Percentiles rank a stretch among this genome's conserved stretches.
Evolutionary conservation across 1,140 invertebrate genomes (phyloP).

Genomic region (Ceratina japonica): DNA sequence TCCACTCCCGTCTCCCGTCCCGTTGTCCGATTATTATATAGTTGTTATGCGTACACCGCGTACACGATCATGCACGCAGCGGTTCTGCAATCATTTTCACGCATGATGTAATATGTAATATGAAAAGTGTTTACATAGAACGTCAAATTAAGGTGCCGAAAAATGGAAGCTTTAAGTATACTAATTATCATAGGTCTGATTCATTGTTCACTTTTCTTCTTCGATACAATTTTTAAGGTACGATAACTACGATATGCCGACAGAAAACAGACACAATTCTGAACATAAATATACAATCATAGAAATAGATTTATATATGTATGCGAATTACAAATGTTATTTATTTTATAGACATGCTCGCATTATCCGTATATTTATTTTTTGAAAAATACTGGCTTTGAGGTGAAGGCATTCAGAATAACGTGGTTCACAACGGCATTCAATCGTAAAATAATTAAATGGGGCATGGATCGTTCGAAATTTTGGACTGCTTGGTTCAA

Average conservation of each 20-base stretch:
- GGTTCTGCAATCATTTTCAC: neutral
- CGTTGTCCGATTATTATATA: too few species aligned
- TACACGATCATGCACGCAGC: neutral
- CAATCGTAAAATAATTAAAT: constrained; percentile 87
- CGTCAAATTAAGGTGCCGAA: constrained; percentile 31
- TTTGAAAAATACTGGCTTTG: constrained; percentile 86
- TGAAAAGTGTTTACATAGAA: constrained; percentile 10
- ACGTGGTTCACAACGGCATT: constrained; percentile 88
- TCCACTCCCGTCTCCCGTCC: too few species aligned
- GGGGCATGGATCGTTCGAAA: constrained; percentile 83
- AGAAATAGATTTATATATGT: neutral
- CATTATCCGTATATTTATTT: constrained; percentile 89
- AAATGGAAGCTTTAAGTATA: constrained; percentile 74
- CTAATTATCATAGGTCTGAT: constrained; percentile 78
- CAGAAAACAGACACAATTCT: neutral
- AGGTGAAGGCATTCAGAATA: constrained; percentile 85
- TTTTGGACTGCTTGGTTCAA: constrained; percentile 86
- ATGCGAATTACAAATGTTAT: neutral
- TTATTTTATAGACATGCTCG: constrained; percentile 86
- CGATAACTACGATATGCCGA: constrained; percentile 77
- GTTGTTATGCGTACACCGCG: too few species aligned
- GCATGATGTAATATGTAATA: constrained; percentile 23
- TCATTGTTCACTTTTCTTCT: constrained; percentile 84
- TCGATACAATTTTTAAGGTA: constrained; percentile 87
- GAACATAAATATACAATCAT: neutral